These are phyloP conservation scores for Gambusia yucatana DNA, from an alignment of 2,797 vertebrate species.

Conservation along the genomic window DNA sequence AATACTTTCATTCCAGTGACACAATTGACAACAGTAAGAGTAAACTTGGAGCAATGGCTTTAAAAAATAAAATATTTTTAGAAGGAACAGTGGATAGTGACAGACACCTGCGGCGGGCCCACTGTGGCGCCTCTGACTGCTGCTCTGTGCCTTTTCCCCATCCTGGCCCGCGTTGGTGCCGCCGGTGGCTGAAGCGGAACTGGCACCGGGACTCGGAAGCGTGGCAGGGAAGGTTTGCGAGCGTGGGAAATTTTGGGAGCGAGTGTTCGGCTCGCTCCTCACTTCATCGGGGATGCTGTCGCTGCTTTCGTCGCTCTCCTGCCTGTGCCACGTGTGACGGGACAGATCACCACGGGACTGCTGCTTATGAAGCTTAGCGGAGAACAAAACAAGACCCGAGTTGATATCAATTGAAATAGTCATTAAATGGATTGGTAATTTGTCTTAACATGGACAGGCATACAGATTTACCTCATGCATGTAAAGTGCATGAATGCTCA, in stretches of 20 bases:
- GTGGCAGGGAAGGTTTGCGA: constrained; percentile 89
- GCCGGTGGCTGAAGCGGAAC: constrained; percentile 63
- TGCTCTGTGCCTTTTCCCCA: constrained; percentile 79
- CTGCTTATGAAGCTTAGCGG: constrained; percentile 86
- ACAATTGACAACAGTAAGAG: background rate
- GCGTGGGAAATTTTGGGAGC: constrained; percentile 75
- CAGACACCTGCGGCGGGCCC: constrained; percentile 86
- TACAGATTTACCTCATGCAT: constrained; percentile 90
- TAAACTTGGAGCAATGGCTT: background rate
- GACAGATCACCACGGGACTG: constrained; percentile 90
- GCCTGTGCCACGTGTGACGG: constrained; percentile 95
- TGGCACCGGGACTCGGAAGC: constrained; percentile 64
- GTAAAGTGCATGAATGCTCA: constrained; percentile 97
- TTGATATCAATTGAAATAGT: background rate
- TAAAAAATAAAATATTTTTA: background rate
- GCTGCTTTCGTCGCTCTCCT: constrained; percentile 95
- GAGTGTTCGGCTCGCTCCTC: constrained; percentile 67
- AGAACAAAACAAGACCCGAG: background rate
- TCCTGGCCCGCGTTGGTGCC: constrained; percentile 74
- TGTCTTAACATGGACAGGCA: background rate
- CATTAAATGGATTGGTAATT: background rate
- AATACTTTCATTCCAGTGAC: background rate
- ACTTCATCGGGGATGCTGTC: constrained; percentile 90
- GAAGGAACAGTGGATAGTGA: constrained; percentile 3
- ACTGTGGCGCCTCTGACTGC: constrained; percentile 82